Percentiles rank a stretch among this genome's conserved stretches.
Evolutionary conservation across 2,888 invertebrate species (phyloP).

Genomic region (Nezara viridula): DNA sequence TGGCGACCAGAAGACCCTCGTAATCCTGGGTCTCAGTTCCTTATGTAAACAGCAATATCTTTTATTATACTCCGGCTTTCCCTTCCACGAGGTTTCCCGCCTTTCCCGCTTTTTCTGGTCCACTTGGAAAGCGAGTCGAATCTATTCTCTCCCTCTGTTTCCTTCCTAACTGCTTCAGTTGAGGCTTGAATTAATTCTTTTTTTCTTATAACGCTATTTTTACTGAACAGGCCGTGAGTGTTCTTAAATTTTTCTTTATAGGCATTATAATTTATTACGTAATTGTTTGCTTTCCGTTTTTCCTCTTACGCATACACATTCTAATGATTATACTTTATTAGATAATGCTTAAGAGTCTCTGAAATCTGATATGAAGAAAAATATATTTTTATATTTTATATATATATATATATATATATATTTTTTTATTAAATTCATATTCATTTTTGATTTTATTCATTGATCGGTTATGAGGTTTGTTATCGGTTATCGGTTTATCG

Average conservation of each 20-base stretch:
- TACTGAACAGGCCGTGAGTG: neutral
- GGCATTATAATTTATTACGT: neutral
- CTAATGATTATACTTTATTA: neutral
- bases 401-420: no score
- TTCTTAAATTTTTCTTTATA: neutral
- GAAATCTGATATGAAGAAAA: no score
- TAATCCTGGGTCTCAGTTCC: conserved; percentile 34
- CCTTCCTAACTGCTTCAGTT: conserved; percentile 43
- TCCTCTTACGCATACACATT: neutral
- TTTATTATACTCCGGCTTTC: conserved; percentile 54
- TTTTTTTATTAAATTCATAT: no score
- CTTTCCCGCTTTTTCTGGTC: conserved; percentile 34
- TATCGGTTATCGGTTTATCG: no score
- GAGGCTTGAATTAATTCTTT: conserved; percentile 34
- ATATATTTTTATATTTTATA: no score
- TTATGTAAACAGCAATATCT: conserved; percentile 57
- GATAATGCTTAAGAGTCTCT: no score
- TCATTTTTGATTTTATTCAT: no score
- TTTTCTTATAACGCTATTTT: neutral
- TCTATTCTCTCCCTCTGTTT: conserved; percentile 42
- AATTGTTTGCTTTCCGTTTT: neutral
- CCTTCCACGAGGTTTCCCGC: conserved; percentile 25
- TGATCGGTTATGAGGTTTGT: no score
- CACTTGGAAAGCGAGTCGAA: conserved; percentile 52
- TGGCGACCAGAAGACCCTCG: neutral